A percentile compares a stretch with the other conserved stretches of the same genome.
phyloP scores from a whole-genome alignment of 2,113 vertebrate genomes.

The Lynx canadensis region DNA sequence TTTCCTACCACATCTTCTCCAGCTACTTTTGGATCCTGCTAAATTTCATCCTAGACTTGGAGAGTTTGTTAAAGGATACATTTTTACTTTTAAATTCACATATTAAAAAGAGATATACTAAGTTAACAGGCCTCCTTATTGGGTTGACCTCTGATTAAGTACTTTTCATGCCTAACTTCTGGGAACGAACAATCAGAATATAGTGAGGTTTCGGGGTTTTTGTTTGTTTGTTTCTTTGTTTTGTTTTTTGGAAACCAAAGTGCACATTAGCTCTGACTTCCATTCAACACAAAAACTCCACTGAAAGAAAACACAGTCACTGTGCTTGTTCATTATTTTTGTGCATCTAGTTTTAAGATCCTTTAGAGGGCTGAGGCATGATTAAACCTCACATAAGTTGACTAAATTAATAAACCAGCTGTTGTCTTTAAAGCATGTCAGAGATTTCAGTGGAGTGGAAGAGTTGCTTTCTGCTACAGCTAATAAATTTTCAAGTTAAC shows the following conservation, averaged over 20 bases:
- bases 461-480: conserved; percentile 64
- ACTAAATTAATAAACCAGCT: conserved; percentile 77
- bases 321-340: conserved; percentile 32
- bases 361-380: conserved; percentile 59
- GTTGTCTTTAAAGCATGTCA: conserved; percentile 73
- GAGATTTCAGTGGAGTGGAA: conserved; percentile 62
- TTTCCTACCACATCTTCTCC: conserved; percentile 1
- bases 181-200: background rate
- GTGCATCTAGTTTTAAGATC: conserved; percentile 63
- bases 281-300: conserved; percentile 46
- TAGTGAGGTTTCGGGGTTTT: background rate
- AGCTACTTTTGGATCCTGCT: background rate
- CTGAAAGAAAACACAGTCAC: background rate
- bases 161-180: background rate
- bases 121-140: background rate
- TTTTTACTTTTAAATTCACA: background rate
- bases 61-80: conserved; percentile 8
- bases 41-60: background rate
- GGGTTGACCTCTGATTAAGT: conserved; percentile 4
- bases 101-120: background rate
- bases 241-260: background rate
- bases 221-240: background rate
- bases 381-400: conserved; percentile 57
- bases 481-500: conserved; percentile 74
- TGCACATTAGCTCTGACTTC: background rate